Percentiles rank a stretch among this genome's conserved stretches.
Evolutionary conservation across 92 coral and sea anemone species (phyloP).

Genomic region (Plumapathes pennacea): DNA sequence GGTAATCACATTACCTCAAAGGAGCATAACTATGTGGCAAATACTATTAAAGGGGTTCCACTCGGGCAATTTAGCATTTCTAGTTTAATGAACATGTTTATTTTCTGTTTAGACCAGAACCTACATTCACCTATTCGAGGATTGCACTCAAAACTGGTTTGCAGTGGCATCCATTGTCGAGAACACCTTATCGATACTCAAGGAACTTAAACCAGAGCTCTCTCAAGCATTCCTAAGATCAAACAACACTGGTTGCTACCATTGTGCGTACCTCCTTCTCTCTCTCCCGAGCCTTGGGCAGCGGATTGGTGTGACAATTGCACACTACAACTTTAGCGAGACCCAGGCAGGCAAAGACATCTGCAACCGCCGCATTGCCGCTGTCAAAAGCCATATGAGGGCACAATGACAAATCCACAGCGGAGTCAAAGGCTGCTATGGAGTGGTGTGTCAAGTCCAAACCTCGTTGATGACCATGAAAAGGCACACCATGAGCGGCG

Average conservation of each 20-base stretch:
- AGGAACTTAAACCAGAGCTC: conserved; percentile 29
- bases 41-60: no score
- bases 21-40: no score
- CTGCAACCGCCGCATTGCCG: conserved; percentile 41
- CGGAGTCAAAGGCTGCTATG: conserved; percentile 35
- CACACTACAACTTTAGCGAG: conserved; percentile 29
- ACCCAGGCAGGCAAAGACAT: conserved; percentile 51
- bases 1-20: no score
- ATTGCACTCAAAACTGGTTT: conserved; percentile 41
- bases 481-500: conserved; percentile 18
- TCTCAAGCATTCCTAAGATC: conserved; percentile 18
- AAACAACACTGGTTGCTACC: conserved; percentile 66
- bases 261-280: conserved; percentile 39
- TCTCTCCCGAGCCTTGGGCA: conserved; percentile 24
- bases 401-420: conserved; percentile 39
- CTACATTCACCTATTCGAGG: conserved; percentile 47
- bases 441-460: background rate
- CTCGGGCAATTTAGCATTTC: no score
- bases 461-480: background rate
- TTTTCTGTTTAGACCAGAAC: no score
- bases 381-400: conserved; percentile 42
- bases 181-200: conserved; percentile 34
- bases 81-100: no score
- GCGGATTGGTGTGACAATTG: conserved; percentile 11
- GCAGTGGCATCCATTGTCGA: conserved; percentile 51